Base-by-base conservation (phyloP, 1,140 invertebrate species). In the Andrena cerasifolii region DNA sequence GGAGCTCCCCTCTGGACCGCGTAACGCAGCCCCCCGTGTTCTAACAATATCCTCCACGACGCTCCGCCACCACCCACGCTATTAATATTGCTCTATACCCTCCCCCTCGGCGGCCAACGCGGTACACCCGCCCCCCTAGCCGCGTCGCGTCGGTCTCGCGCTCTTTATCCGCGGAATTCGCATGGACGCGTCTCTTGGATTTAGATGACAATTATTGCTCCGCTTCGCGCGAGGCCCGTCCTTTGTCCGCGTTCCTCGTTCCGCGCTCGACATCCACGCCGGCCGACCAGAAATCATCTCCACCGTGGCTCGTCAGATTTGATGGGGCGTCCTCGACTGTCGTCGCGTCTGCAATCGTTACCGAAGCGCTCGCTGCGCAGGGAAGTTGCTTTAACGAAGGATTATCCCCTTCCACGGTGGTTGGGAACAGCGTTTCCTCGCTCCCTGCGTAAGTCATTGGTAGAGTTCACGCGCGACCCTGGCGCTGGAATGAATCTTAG, bases 31-130 rank as follows among this genome's bases (percentile, higher is more conserved):
- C 85, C 86, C 87, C 87, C 80, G 78, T 86, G 86, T 91, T 92
- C 91, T 92, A 92, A 91, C 91, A 91, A 92, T 92, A 91, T 91
- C 91, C 86, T 90, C 80, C 88, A 85, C 85, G 84, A 82, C 66
- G 79, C 80, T 85, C 71, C 74, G 71, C 80, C 79, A 89, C 89
- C 91, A 89, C 91, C 91, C 87, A 91, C 91, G 90, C 89, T 89
- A 91, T 92, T 91, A 92, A 91, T 91, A 91, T 90, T 90, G 85
- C 85, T 79, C 81, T 80, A 80, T 84, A 84, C 82, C 68, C 33
- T 66, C 77, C 71, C 77, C 66, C 58, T 75, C 36, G 58, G 26
- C 62, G 75, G 74, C 56, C 63, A 53, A 75, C 70, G 63, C 75
- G 63, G 26, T 16, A 53, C 61, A 45, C 31, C 53, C 40, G n/a